Evolutionary conservation across 2,113 vertebrate species (phyloP).

Genomic region (Myocastor coypus): DNA sequence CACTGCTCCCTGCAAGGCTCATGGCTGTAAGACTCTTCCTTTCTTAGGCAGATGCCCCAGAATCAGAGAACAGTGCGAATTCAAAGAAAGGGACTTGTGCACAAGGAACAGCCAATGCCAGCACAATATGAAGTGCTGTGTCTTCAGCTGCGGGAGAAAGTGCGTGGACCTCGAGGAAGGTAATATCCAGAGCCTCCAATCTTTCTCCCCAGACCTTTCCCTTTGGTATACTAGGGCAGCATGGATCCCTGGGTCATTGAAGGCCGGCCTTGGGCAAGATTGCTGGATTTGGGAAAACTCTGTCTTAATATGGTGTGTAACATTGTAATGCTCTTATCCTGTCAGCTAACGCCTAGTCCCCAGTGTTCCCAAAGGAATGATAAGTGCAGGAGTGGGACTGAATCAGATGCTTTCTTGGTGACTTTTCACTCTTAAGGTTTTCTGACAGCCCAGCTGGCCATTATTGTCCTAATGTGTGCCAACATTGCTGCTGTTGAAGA

Average conservation of each 20-base stretch:
- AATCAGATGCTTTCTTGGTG: neutral
- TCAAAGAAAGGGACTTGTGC: constrained; percentile 61
- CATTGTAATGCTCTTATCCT: neutral
- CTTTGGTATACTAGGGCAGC: neutral
- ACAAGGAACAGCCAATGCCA: neutral
- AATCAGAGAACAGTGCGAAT: constrained; percentile 52
- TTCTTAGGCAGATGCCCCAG: constrained; percentile 70
- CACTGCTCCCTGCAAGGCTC: neutral
- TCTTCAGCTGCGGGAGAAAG: constrained; percentile 70
- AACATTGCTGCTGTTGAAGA: neutral
- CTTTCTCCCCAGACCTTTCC: rapidly evolving
- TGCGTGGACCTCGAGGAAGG: constrained; percentile 60
- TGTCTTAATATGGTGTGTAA: neutral
- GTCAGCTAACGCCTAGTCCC: neutral
- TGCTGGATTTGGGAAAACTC: neutral
- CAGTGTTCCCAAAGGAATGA: neutral
- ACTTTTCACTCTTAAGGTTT: neutral
- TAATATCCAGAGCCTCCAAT: neutral
- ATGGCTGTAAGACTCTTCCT: neutral
- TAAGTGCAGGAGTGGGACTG: neutral
- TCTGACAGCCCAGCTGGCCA: neutral
- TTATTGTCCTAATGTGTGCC: neutral
- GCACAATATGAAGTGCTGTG: constrained; percentile 43
- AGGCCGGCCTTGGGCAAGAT: neutral
- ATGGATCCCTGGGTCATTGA: neutral